phyloP scores from a whole-genome alignment of 2,888 invertebrate genomes.

The Dynastes tityus region DNA sequence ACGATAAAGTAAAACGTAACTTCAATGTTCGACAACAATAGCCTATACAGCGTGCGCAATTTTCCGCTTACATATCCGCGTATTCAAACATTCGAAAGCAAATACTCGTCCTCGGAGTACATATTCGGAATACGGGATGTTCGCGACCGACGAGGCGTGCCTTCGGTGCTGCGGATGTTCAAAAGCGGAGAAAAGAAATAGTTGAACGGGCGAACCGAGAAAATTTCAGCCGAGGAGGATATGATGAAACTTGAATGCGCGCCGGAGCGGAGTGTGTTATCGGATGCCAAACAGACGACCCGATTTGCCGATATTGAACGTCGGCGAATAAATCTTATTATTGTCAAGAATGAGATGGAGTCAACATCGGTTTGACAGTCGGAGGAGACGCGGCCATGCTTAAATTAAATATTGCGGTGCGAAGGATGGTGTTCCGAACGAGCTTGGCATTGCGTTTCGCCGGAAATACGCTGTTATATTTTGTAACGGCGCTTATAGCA shows the following conservation, averaged over 20 bases:
- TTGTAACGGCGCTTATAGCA: too few relatives aligned
- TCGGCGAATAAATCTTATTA: conserved; percentile 68
- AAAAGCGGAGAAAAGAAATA: conserved; percentile 18
- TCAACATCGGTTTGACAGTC: conserved; percentile 68
- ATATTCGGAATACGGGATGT: neutral
- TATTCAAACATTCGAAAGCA: conserved; percentile 37
- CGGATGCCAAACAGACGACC: conserved; percentile 58
- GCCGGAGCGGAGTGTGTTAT: conserved; percentile 38
- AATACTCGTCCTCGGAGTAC: conserved; percentile 17
- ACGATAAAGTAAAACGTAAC: too few relatives aligned
- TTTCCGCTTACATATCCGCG: conserved; percentile 29
- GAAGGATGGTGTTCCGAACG: conserved; percentile 54
- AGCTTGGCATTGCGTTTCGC: conserved; percentile 57
- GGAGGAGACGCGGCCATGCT: conserved; percentile 66
- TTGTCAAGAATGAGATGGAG: conserved; percentile 68
- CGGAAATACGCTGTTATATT: too few relatives aligned
- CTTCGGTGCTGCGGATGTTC: conserved; percentile 4
- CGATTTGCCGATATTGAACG: conserved; percentile 68
- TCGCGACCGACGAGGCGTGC: neutral
- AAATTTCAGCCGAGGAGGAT: conserved; percentile 21
- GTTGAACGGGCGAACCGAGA: conserved; percentile 15
- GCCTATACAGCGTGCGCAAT: neutral
- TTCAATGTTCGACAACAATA: too few relatives aligned
- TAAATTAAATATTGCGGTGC: conserved; percentile 69
- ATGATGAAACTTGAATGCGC: conserved; percentile 34